Base-by-base conservation (phyloP, 2,888 invertebrate species). In the Homarus gammarus region DNA sequence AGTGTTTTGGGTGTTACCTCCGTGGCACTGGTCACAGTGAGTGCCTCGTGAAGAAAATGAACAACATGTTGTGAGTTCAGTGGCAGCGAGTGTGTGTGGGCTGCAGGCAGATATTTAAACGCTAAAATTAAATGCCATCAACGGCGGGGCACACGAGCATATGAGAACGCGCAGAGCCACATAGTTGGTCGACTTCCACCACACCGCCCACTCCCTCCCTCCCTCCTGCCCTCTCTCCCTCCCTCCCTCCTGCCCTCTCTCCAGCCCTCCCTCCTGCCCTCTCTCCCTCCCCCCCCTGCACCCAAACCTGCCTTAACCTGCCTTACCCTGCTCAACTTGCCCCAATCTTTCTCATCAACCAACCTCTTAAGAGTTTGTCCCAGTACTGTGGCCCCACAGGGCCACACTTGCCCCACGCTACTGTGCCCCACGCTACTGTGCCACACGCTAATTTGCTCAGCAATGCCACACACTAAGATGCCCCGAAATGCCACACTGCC, bases 111-210 rank as follows among this genome's bases (percentile, higher is more conserved):
- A 83, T 70, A 2, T 40, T 83, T 40, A 68, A 83, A 70, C 70
- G 83, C 83, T 83, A 83, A 83, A 70, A 70, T 83, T 83, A 83
- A 83, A 83, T 40, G n/a, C 75, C 75, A 75, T 75, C 49, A 75
- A 75, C n/a, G 31, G n/a, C 22, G 38, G 5, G 49, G 75, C 22
- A 40, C 73, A 73, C 22, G 15, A 18, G 64, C 44, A 44, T 44
- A 44, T 44, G 44, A 22, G 27, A 10, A 3, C 64, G 64, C 64
- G 33, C 27, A 44, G 12, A 44, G 75, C 27, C 38, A 38, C 72
- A 38, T 33, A 31, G 6, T 73, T 33, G 36, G 36, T 33, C 22
- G 12, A 2, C 44, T 78, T 12, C 78, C 15, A 5, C 51, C 44
- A 3, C 44, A 22, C 51, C 51, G 38, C 51, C 51, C 18, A 6